phyloP scores from a whole-genome alignment of 2,888 invertebrate species.

The Hedychridium roseum region DNA sequence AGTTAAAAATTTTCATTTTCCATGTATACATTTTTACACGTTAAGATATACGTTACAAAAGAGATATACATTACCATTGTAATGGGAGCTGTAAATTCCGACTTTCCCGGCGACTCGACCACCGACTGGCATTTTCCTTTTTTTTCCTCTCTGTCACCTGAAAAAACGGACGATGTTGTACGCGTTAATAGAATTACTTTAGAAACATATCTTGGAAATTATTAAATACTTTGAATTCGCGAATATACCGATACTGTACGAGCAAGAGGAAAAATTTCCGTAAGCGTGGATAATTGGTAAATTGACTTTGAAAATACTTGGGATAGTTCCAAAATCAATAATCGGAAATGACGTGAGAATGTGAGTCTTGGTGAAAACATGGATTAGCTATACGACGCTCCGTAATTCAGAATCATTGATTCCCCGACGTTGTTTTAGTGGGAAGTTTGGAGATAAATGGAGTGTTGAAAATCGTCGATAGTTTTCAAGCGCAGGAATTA shows the following conservation, averaged over 20 bases:
- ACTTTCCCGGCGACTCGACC: constrained; percentile 83
- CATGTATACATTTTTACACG: too few relatives aligned
- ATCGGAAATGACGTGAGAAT: too few relatives aligned
- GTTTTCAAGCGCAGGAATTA: too few relatives aligned
- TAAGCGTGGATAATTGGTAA: neutral
- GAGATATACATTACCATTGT: constrained; percentile 72
- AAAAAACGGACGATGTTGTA: constrained; percentile 13
- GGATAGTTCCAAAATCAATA: too few relatives aligned
- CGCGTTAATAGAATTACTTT: neutral
- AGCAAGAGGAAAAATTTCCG: neutral
- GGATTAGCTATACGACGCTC: too few relatives aligned
- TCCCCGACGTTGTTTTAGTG: too few relatives aligned
- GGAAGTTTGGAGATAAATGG: too few relatives aligned
- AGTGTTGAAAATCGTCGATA: too few relatives aligned
- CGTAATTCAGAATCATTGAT: too few relatives aligned
- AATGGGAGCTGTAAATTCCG: constrained; percentile 78
- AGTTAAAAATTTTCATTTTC: too few relatives aligned
- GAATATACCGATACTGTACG: neutral
- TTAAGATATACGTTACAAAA: too few relatives aligned
- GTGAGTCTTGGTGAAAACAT: too few relatives aligned
- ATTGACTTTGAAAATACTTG: neutral
- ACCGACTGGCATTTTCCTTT: constrained; percentile 68
- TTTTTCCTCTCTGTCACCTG: constrained; percentile 38
- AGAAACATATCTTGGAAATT: neutral
- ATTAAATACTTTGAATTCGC: neutral